A percentile compares a stretch with the other conserved stretches of the same genome.
phyloP scores from a whole-genome alignment of 92 coral and sea anemone genomes.

The Ricordea florida region DNA sequence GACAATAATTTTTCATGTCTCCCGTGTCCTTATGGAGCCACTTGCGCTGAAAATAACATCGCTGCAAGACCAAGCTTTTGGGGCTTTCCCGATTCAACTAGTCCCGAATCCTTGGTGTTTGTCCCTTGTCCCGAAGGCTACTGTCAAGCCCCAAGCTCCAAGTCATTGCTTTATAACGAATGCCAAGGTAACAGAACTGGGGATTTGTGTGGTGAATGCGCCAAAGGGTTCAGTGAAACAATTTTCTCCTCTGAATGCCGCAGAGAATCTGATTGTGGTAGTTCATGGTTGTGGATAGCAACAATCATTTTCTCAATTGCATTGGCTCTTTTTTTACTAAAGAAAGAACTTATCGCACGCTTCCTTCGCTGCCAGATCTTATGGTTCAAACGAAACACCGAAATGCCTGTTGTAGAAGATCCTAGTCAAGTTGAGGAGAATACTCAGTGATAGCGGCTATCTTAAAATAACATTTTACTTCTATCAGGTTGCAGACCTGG shows the following conservation, averaged over 20 bases:
- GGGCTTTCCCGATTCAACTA: slow-evolving; percentile 22
- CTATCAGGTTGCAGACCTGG: too few relatives aligned
- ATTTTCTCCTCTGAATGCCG: slow-evolving; percentile 57
- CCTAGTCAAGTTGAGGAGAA: neutral
- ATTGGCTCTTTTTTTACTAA: slow-evolving; percentile 30
- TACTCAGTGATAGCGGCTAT: neutral
- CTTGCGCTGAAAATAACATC: slow-evolving; percentile 19
- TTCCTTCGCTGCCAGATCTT: neutral
- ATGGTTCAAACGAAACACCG: neutral
- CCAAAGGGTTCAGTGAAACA: slow-evolving; percentile 52
- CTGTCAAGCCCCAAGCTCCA: slow-evolving; percentile 17
- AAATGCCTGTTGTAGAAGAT: neutral
- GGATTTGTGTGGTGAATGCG: slow-evolving; percentile 68
- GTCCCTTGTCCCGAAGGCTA: slow-evolving; percentile 56
- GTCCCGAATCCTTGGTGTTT: slow-evolving; percentile 47
- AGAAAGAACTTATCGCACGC: slow-evolving; percentile 1
- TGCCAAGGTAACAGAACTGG: slow-evolving; percentile 68
- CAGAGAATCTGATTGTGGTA: slow-evolving; percentile 25
- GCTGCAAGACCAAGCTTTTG: slow-evolving; percentile 51
- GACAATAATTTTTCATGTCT: slow-evolving; percentile 9
- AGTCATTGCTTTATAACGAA: slow-evolving; percentile 22
- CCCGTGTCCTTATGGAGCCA: slow-evolving; percentile 58
- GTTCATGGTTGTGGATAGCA: slow-evolving; percentile 55
- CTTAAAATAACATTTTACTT: too few relatives aligned
- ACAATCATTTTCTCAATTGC: slow-evolving; percentile 15